Conservation (phyloP, 2,888 invertebrate genomes). For the Choreutis nemorana region DNA sequence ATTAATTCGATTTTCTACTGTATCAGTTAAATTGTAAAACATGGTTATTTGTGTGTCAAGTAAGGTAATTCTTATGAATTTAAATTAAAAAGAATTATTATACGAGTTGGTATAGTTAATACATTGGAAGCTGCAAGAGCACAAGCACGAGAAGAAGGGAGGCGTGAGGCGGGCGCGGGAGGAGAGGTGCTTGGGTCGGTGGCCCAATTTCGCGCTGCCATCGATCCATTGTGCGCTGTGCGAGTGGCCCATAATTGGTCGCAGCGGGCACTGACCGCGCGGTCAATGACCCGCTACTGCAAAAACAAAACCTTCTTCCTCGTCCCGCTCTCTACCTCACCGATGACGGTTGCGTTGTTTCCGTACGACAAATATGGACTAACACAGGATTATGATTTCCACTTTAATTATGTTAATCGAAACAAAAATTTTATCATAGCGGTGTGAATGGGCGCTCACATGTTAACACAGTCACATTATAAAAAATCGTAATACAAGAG, state of each 20-base stretch:
- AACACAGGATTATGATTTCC: no score
- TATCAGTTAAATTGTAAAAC: no score
- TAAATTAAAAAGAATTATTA: no score
- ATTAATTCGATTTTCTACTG: neutral
- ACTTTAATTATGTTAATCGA: no score
- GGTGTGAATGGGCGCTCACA: no score
- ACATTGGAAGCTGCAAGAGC: constrained; percentile 14
- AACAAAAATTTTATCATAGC: no score
- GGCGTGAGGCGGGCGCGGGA: constrained; percentile 20
- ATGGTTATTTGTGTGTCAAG: no score
- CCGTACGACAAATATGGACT: constrained; percentile 5
- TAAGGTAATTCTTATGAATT: no score
- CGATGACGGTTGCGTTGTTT: no score
- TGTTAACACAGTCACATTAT: no score
- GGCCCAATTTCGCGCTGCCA: constrained; percentile 62
- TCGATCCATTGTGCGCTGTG: constrained; percentile 66
- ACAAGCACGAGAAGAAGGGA: constrained; percentile 9
- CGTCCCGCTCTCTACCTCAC: constrained; percentile 16
- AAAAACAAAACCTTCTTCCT: constrained; percentile 60
- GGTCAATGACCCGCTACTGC: constrained; percentile 52
- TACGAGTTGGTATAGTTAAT: no score
- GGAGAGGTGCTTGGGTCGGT: constrained; percentile 34
- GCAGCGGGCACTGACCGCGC: constrained; percentile 60
- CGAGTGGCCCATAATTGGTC: constrained; percentile 67
- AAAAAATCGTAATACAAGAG: no score